These are phyloP conservation scores for Potorous gilbertii DNA, from an alignment of 2,797 vertebrate genomes.

Conservation along the genomic window DNA sequence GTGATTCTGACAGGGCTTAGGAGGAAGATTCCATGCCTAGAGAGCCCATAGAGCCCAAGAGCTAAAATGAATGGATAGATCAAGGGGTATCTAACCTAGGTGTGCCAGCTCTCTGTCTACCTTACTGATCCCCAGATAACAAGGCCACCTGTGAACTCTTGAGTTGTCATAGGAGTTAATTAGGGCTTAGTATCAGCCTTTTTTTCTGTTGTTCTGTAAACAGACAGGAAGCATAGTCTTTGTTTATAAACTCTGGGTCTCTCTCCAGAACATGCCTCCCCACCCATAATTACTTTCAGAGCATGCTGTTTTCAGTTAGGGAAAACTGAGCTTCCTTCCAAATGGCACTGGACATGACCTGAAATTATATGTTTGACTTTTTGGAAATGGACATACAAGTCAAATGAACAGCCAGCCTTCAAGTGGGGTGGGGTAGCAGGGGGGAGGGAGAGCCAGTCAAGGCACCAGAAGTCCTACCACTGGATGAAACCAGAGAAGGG, in stretches of 20 bases:
- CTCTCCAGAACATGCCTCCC: constrained; percentile 81
- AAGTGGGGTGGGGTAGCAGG: constrained; percentile 11
- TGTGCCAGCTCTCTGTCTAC: neutral
- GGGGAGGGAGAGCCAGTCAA: neutral
- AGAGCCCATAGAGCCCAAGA: neutral
- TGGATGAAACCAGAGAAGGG: neutral
- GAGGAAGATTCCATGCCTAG: neutral
- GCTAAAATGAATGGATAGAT: neutral
- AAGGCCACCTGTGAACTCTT: neutral
- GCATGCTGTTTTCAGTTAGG: constrained; percentile 83
- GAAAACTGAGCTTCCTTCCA: constrained; percentile 85
- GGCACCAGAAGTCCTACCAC: neutral
- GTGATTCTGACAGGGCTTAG: neutral
- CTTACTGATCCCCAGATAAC: neutral
- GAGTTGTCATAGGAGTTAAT: constrained; percentile 69
- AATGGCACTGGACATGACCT: constrained; percentile 79
- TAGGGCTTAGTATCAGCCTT: constrained; percentile 25
- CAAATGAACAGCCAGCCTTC: constrained; percentile 52
- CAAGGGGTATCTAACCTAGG: neutral
- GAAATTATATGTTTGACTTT: constrained; percentile 84
- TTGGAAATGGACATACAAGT: constrained; percentile 59
- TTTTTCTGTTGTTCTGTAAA: constrained; percentile 68
- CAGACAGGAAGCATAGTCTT: constrained; percentile 81
- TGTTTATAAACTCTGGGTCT: constrained; percentile 81
- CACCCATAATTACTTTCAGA: constrained; percentile 85